Evolutionary conservation across 2,113 vertebrate species (phyloP), one percentile per base, ranked within the genome.

Genomic region (Ondatra zibethicus): DNA sequence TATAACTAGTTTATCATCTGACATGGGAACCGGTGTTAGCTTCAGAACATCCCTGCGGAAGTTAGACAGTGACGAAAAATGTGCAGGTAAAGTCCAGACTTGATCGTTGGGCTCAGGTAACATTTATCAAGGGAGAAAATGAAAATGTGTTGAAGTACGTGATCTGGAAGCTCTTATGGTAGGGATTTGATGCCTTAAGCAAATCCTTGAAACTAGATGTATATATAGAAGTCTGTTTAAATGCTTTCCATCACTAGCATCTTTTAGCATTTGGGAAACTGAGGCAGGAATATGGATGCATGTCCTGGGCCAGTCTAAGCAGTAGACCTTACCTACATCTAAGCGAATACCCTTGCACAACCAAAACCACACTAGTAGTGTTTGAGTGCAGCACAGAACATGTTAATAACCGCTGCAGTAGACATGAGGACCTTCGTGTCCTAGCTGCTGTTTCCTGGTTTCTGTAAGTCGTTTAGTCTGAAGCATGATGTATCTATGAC

Each of bases 81-180:
- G 39, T 89, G 33, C 82, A 84, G 78, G 39, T 31, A 10, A 88
- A 55, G 55, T 87, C 95, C 16, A 88, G 23, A n/a, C 29, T 95
- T 92, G 75, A 47, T 89, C 29, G 91, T 76, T 78, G 33, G 78
- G 6, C 31, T n/a, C 12, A 89, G 66, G 42, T 80, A 81, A 63
- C 25, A 39, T 50, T 96, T 96, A 50, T 78, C 33, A 89, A 76
- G n/a, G 50, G 29, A 80, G 39, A 72, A 78, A 91, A 75, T 82
- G 17, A 84, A 36, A 84, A 23, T 75, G 47, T 91, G 72, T 87
- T 88, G 31, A 92, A 87, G 73, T 90, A 73, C 14, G 93, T 93
- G n/a, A 85, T 92, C 42, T 88, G 45, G 77, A 95, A 93, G 80
- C 33, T 27, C 19, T 78, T 85, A 55, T 39, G 36, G 23, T 76